Conservation (phyloP, 2,113 vertebrate genomes). For the Marmota flaviventris region DNA sequence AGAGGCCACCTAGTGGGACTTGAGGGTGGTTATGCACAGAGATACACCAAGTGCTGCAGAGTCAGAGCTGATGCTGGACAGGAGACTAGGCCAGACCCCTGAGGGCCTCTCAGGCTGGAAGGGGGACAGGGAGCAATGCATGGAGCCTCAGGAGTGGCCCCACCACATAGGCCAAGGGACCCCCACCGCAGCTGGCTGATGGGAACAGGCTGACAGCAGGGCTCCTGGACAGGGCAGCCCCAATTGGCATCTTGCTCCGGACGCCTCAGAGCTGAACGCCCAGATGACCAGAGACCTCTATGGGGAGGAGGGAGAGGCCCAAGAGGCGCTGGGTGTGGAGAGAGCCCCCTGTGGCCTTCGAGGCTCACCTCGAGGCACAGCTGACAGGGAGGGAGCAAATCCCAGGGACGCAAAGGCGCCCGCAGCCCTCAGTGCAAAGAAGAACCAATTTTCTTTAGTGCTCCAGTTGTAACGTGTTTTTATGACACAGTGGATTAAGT, state of each 20-base stretch:
- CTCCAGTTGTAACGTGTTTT: constrained; percentile 78
- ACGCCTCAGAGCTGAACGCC: rapidly evolving
- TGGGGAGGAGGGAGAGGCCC: rapidly evolving
- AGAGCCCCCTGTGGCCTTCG: background rate
- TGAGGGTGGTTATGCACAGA: no score
- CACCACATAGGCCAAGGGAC: rapidly evolving
- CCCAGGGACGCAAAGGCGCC: constrained; percentile 24
- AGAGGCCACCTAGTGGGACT: background rate
- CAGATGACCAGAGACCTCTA: background rate
- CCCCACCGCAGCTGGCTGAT: background rate
- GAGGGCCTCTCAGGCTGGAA: background rate
- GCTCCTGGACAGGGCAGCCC: background rate
- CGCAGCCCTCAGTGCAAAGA: constrained; percentile 77
- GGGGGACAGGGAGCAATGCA: rapidly evolving
- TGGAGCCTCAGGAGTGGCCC: rapidly evolving
- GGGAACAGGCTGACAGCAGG: background rate
- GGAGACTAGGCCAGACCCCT: background rate
- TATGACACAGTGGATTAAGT: constrained; percentile 83
- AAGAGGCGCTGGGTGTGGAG: background rate
- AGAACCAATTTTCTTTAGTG: constrained; percentile 89
- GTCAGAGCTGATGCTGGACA: rapidly evolving
- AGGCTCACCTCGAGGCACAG: constrained; percentile 19
- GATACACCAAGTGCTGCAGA: background rate
- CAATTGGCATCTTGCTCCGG: rapidly evolving
- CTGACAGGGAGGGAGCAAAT: background rate